Evolutionary conservation across 37 sponge, comb jelly and placozoan species (phyloP).

Genomic region (Lycopodina hypogea): DNA sequence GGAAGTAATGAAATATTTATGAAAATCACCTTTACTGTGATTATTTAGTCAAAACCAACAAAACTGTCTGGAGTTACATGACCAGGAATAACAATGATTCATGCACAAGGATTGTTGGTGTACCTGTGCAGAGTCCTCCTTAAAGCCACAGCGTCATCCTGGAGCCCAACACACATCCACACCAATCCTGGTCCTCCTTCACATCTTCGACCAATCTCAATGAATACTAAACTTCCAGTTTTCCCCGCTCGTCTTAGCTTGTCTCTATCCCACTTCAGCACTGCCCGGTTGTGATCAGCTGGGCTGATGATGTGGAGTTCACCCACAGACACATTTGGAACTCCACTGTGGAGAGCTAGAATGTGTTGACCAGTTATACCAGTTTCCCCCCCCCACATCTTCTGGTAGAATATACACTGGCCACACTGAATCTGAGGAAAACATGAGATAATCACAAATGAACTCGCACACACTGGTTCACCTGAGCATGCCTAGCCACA

Average conservation of each 20-base stretch:
- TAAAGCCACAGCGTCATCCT: slow-evolving; percentile 25
- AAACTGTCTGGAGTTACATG: too few species aligned
- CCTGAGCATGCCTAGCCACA: too few species aligned
- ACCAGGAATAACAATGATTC: too few species aligned
- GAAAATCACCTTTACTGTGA: too few species aligned
- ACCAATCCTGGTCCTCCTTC: slow-evolving; percentile 59
- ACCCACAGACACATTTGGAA: slow-evolving; percentile 17
- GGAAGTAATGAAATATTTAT: too few species aligned
- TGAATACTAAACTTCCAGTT: slow-evolving; percentile 64
- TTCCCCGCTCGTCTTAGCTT: slow-evolving; percentile 70
- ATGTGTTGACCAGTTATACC: slow-evolving; percentile 33
- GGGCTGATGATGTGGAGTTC: slow-evolving; percentile 49
- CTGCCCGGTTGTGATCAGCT: slow-evolving; percentile 22
- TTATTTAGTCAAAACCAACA: too few species aligned
- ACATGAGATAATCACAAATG: too few species aligned
- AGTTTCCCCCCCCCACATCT: slow-evolving; percentile 34
- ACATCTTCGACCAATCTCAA: slow-evolving; percentile 73
- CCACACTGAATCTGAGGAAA: slow-evolving; percentile 54
- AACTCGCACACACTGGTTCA: too few species aligned
- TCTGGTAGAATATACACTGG: too few species aligned
- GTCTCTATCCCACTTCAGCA: slow-evolving; percentile 68
- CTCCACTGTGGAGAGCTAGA: slow-evolving; percentile 30
- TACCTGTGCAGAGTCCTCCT: slow-evolving; percentile 67
- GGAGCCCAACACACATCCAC: slow-evolving; percentile 64
- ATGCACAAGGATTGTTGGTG: too few species aligned